A percentile compares a stretch with the other conserved stretches of the same genome.
These are phyloP conservation scores for Mimachlamys varia DNA, from an alignment of 2,888 invertebrate genomes.

Conservation along the genomic window DNA sequence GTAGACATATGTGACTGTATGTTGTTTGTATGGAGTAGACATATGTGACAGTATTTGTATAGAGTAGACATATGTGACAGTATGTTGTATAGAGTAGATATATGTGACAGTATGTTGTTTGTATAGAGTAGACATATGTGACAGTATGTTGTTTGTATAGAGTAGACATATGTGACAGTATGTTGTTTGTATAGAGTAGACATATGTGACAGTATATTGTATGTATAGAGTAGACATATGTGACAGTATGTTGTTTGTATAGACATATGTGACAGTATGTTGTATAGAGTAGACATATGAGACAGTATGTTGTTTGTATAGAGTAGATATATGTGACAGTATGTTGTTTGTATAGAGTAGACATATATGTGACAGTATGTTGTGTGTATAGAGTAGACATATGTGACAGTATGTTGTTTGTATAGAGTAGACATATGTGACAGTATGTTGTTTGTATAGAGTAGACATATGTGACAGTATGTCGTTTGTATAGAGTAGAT, in stretches of 20 bases:
- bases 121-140: not conserved
- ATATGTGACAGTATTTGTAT: not conserved
- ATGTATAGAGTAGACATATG: too few species aligned
- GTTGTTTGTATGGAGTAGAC: not conserved
- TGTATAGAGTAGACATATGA: not conserved
- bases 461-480: not conserved
- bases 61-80: too few species aligned
- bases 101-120: constrained; percentile 12
- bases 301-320: not conserved
- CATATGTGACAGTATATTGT: not conserved
- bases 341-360: not conserved
- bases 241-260: not conserved
- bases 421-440: not conserved
- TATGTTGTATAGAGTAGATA: not conserved
- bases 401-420: not conserved
- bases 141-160: not conserved
- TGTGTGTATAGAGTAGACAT: not conserved
- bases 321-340: too few species aligned
- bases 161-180: not conserved
- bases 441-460: not conserved
- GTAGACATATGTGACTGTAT: not conserved
- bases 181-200: not conserved
- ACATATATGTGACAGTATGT: constrained; percentile 10
- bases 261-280: too few species aligned
- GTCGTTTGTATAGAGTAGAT: not conserved